phyloP scores from a whole-genome alignment of 2,888 invertebrate species.

The Eustalomyia histrio region DNA sequence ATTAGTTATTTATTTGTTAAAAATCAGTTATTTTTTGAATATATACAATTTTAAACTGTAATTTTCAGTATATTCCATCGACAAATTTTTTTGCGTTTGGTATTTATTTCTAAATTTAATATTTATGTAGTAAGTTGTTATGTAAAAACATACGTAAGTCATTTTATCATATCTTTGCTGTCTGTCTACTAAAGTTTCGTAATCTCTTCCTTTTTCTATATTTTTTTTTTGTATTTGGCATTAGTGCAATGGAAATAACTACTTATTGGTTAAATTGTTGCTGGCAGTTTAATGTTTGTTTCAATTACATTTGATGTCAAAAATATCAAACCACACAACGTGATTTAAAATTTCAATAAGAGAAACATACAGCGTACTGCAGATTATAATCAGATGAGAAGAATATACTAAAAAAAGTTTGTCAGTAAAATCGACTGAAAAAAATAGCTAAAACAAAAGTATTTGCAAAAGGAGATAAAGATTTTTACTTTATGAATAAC shows the following conservation, averaged over 20 bases:
- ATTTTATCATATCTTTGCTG: not conserved
- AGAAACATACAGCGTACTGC: not conserved
- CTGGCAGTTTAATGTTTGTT: conserved; percentile 22
- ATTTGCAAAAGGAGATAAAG: no score
- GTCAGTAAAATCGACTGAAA: no score
- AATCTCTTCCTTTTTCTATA: no score
- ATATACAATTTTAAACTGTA: no score
- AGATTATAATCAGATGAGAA: no score
- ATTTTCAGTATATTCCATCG: not conserved
- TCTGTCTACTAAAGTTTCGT: not conserved
- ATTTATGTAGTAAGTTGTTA: no score
- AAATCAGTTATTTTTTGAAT: no score
- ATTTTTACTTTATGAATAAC: no score
- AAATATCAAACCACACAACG: conserved; percentile 11
- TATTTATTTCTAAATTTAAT: not conserved
- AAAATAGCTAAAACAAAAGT: no score
- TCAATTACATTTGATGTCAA: conserved; percentile 40
- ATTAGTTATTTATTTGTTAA: no score
- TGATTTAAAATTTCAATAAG: conserved; percentile 14
- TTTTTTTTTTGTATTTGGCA: not conserved
- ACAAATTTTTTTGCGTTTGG: not conserved
- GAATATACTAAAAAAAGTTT: no score
- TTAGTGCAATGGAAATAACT: not conserved
- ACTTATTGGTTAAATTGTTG: conserved; percentile 13
- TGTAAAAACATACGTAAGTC: not conserved